These are phyloP conservation scores for Leptinotarsa rubiginosa DNA, from an alignment of 2,888 invertebrate species.

Conservation along the genomic window DNA sequence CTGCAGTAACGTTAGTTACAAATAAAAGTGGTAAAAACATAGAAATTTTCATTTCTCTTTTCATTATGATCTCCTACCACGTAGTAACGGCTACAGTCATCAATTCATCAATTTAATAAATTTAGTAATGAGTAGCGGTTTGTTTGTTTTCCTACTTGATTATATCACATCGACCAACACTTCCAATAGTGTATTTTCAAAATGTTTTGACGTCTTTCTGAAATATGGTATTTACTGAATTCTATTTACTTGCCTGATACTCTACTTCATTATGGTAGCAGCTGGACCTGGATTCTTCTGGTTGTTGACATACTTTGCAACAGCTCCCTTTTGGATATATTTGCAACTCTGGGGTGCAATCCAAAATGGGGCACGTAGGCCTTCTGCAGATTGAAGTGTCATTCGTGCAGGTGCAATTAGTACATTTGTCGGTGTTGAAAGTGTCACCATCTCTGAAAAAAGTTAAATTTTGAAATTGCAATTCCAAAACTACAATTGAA, in stretches of 20 bases:
- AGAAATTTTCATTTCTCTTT: too few species aligned
- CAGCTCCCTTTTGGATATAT: slow-evolving; percentile 76
- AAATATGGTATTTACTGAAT: neutral
- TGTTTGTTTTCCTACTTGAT: too few species aligned
- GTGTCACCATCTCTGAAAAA: slow-evolving; percentile 50
- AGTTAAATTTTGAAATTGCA: neutral
- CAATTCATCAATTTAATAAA: too few species aligned
- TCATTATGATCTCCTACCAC: too few species aligned
- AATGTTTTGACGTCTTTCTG: too few species aligned
- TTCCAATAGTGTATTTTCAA: too few species aligned
- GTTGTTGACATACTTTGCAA: slow-evolving; percentile 81
- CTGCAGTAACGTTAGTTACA: too few species aligned
- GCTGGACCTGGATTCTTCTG: slow-evolving; percentile 74
- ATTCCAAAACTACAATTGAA: neutral
- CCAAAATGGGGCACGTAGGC: slow-evolving; percentile 89
- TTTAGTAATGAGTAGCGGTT: too few species aligned
- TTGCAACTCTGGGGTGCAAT: slow-evolving; percentile 82
- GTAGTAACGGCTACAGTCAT: too few species aligned
- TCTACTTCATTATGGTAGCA: slow-evolving; percentile 75
- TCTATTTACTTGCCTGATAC: slow-evolving; percentile 73
- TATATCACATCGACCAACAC: too few species aligned
- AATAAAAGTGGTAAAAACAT: too few species aligned
- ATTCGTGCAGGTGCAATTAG: slow-evolving; percentile 84
- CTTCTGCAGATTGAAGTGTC: slow-evolving; percentile 84
- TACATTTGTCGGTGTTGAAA: slow-evolving; percentile 76